A percentile compares a stretch with the other conserved stretches of the same genome.
Evolutionary conservation across 2,888 invertebrate genomes (phyloP).

Genomic region (Dioctria linearis): DNA sequence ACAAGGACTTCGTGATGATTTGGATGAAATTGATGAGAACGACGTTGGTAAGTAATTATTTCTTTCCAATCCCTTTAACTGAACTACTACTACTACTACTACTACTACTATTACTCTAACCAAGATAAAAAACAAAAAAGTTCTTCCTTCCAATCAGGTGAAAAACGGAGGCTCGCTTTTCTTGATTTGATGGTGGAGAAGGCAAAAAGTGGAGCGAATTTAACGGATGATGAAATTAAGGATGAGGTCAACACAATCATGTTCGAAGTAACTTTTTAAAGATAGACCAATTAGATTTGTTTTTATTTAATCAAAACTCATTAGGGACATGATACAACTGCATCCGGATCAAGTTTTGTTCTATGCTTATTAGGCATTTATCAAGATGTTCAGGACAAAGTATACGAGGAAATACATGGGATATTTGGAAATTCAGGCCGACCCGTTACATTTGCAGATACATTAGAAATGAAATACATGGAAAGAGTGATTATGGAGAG

Average conservation of each 20-base stretch:
- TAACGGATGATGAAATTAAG: conserved; percentile 85
- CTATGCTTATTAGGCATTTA: conserved; percentile 86
- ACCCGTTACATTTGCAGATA: conserved; percentile 83
- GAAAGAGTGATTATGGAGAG: conserved; percentile 86
- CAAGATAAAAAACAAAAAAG: background rate
- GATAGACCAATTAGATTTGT: background rate
- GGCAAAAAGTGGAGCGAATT: conserved; percentile 81
- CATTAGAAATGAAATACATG: conserved; percentile 85
- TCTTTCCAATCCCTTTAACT: background rate
- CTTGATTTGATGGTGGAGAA: conserved; percentile 91
- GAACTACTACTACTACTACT: background rate
- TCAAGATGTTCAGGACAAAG: conserved; percentile 83
- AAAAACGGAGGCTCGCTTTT: conserved; percentile 88
- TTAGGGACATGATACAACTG: conserved; percentile 86
- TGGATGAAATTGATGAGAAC: conserved; percentile 86
- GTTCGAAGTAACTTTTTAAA: conserved; percentile 79
- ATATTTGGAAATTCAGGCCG: conserved; percentile 86
- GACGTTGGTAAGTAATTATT: conserved; percentile 76
- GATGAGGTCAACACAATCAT: conserved; percentile 91
- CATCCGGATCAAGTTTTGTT: conserved; percentile 90
- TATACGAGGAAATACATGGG: conserved; percentile 81
- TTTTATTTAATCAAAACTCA: background rate
- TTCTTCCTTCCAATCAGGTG: conserved; percentile 71
- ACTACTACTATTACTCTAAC: background rate
- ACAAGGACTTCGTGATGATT: conserved; percentile 82